Evolutionary conservation across 2,888 invertebrate genomes (phyloP).

Genomic region (Epicampocera succincta): DNA sequence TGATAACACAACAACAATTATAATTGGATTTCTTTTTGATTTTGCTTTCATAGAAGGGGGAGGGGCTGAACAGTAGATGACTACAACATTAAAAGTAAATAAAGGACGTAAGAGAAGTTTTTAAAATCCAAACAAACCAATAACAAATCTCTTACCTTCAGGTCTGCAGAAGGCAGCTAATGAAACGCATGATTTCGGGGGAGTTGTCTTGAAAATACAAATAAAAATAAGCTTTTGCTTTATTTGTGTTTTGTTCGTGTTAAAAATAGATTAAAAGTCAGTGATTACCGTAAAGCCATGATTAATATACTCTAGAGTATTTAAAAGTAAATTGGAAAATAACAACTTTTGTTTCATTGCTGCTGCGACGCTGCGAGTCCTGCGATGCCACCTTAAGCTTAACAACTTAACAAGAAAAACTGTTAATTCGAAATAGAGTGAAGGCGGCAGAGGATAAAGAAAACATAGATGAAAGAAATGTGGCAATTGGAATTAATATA

Average conservation of each 20-base stretch:
- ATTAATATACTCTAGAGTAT: slow-evolving; percentile 73
- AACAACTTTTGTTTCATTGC: slow-evolving; percentile 53
- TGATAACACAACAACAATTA: slow-evolving; percentile 69
- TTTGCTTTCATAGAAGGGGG: slow-evolving; percentile 7
- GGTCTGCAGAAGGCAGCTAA: slow-evolving; percentile 36
- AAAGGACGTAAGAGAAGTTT: slow-evolving; percentile 28
- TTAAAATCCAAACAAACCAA: slow-evolving; percentile 13
- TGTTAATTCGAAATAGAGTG: slow-evolving; percentile 47
- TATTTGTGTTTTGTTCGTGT: slow-evolving; percentile 11
- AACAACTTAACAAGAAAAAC: slow-evolving; percentile 45
- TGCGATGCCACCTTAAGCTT: background rate
- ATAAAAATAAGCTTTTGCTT: background rate
- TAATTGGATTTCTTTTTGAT: slow-evolving; percentile 63
- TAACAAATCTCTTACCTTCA: slow-evolving; percentile 29
- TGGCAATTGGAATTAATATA: slow-evolving; percentile 40
- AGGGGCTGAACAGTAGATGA: background rate
- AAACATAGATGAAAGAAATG: slow-evolving; percentile 51
- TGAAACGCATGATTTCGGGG: slow-evolving; percentile 56
- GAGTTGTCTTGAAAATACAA: slow-evolving; percentile 25
- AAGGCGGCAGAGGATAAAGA: background rate
- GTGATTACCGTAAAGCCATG: slow-evolving; percentile 65
- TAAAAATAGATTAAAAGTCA: slow-evolving; percentile 67
- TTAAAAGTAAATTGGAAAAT: slow-evolving; percentile 72
- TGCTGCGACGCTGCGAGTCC: background rate
- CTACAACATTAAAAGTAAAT: slow-evolving; percentile 60